phyloP scores from a whole-genome alignment of 2,113 vertebrate genomes.

The Accipiter cooperii region DNA sequence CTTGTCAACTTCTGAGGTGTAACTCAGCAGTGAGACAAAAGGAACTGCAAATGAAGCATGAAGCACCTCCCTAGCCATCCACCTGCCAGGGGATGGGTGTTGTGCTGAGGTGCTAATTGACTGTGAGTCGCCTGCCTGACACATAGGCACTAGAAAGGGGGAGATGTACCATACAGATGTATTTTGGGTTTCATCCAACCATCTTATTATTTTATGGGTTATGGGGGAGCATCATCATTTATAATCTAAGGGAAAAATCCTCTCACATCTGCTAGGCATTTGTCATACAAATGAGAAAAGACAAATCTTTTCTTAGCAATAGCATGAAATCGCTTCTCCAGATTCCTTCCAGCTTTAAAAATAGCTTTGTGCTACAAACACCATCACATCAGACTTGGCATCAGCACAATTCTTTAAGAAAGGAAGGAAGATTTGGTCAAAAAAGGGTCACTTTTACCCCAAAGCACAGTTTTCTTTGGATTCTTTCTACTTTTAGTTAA shows the following conservation, averaged over 20 bases:
- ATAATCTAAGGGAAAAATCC: constrained; percentile 27
- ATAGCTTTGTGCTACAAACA: constrained; percentile 39
- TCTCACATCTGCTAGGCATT: constrained; percentile 23
- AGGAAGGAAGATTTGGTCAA: constrained; percentile 6
- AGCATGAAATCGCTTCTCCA: constrained; percentile 30
- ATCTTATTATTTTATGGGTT: background rate
- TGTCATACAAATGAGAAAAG: background rate
- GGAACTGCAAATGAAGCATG: constrained; percentile 11
- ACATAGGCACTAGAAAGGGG: background rate
- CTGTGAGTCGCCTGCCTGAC: background rate
- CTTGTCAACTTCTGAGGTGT: background rate
- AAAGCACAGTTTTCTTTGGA: background rate
- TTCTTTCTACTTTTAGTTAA: background rate
- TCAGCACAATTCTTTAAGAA: constrained; percentile 16
- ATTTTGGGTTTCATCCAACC: background rate
- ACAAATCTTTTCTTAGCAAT: constrained; percentile 35
- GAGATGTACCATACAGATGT: background rate
- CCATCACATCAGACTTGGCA: constrained; percentile 18
- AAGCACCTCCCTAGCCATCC: background rate
- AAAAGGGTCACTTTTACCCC: constrained; percentile 33
- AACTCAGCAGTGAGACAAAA: background rate
- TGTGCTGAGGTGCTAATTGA: constrained; percentile 34
- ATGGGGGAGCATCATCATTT: background rate
- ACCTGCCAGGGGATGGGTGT: background rate
- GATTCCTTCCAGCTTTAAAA: constrained; percentile 48